Conservation (phyloP, 2,113 vertebrate species). For the Hyaena hyaena region DNA sequence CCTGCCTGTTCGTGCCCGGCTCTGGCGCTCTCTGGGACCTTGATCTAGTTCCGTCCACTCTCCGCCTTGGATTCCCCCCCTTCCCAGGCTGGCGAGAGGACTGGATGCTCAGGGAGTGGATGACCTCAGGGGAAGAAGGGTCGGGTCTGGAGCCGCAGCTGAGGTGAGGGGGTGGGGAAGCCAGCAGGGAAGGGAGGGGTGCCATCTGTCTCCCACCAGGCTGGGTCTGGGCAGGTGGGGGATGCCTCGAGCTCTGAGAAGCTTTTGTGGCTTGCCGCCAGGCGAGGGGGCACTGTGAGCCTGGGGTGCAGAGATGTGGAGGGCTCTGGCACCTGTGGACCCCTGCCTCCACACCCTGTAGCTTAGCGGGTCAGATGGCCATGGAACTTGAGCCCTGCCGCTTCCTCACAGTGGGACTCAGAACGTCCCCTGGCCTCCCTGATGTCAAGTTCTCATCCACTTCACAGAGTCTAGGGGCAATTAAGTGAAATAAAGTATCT, state of each 20-base stretch:
- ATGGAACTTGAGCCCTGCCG: not conserved
- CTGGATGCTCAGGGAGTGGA: not conserved
- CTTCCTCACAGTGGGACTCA: not conserved
- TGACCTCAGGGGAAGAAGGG: not conserved
- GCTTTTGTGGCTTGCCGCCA: not conserved
- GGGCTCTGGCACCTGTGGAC: not conserved
- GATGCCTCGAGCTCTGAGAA: not conserved
- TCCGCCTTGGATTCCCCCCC: not conserved
- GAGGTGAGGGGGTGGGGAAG: not conserved
- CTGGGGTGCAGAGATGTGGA: not conserved
- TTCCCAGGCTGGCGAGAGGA: not conserved
- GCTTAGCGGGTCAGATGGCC: not conserved
- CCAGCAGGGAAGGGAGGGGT: not conserved
- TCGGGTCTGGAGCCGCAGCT: not conserved
- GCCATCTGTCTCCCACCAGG: not conserved
- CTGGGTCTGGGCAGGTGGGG: not conserved
- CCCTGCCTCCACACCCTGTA: not conserved
- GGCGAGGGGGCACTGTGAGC: not conserved
- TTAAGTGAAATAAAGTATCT: not conserved
- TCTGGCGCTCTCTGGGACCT: not conserved
- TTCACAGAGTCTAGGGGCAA: not conserved
- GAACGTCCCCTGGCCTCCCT: not conserved
- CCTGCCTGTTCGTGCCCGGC: not conserved
- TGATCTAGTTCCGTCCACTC: too few relatives aligned
- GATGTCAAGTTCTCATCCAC: not conserved